Evolutionary conservation across 2,797 vertebrate species (phyloP).

Genomic region (Leucoraja ocellata): DNA sequence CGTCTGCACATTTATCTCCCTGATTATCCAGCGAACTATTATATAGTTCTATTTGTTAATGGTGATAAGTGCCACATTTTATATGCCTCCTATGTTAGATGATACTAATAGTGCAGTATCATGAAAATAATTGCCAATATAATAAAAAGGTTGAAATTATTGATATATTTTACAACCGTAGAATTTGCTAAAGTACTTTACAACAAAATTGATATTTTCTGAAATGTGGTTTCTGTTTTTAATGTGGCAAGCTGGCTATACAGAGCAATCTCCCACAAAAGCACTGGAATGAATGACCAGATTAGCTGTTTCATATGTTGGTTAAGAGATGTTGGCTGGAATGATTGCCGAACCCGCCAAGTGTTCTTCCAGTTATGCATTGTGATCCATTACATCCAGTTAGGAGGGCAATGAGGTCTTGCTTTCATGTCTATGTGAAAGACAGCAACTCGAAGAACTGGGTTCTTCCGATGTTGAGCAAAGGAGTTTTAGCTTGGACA

Average conservation of each 20-base stretch:
- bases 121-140: background rate
- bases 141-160: background rate
- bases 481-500: background rate
- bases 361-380: background rate
- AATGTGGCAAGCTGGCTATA: background rate
- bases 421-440: background rate
- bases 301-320: background rate
- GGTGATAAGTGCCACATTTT: no score
- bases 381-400: background rate
- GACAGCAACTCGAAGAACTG: background rate
- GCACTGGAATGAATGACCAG: background rate
- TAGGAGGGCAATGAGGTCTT: background rate
- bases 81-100: no score
- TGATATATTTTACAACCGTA: background rate
- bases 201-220: background rate
- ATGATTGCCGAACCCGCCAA: background rate
- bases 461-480: background rate
- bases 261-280: background rate
- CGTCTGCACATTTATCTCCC: no score
- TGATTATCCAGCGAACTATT: no score
- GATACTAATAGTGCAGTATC: background rate
- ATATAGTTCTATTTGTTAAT: no score
- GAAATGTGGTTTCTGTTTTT: background rate
- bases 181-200: background rate
- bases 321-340: background rate